These are phyloP conservation scores for Paedocypris micromegethes DNA, from an alignment of 2,797 vertebrate genomes.

Conservation along the genomic window DNA sequence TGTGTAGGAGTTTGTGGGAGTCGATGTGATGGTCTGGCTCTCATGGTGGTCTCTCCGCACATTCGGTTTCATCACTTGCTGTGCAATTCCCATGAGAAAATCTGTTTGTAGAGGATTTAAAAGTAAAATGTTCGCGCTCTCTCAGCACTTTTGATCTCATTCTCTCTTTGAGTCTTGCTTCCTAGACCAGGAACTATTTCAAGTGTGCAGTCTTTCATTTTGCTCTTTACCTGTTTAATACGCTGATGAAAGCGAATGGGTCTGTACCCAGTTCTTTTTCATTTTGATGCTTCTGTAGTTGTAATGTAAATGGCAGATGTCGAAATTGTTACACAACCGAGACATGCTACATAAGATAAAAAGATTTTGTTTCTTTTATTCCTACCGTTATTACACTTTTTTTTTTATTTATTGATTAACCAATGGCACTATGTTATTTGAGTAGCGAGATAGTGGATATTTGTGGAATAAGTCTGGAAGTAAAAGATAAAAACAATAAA, in stretches of 20 bases:
- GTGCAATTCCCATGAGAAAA: constrained; percentile 43
- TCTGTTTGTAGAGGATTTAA: constrained; percentile 39
- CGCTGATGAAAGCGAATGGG: not conserved
- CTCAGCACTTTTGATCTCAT: constrained; percentile 20
- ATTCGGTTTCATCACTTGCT: constrained; percentile 35
- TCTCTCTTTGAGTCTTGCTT: constrained; percentile 20
- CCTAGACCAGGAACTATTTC: constrained; percentile 21
- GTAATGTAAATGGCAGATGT: constrained; percentile 6
- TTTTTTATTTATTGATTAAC: no score
- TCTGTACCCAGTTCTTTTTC: constrained; percentile 6
- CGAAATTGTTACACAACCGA: constrained; percentile 13
- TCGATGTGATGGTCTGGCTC: constrained; percentile 30
- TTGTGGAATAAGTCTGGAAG: no score
- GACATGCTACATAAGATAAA: not conserved
- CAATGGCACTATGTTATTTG: no score
- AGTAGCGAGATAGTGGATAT: no score
- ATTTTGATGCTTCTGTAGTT: constrained; percentile 17
- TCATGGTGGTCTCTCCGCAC: constrained; percentile 41
- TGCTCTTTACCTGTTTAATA: constrained; percentile 8
- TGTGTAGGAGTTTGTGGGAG: constrained; percentile 20
- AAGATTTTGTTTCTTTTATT: no score
- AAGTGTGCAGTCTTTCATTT: constrained; percentile 11
- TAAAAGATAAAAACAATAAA: no score
- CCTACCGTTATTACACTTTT: no score
- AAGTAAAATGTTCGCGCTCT: constrained; percentile 35